Base-by-base conservation (phyloP, 1,140 invertebrate genomes). In the Lepidostoma basale region DNA sequence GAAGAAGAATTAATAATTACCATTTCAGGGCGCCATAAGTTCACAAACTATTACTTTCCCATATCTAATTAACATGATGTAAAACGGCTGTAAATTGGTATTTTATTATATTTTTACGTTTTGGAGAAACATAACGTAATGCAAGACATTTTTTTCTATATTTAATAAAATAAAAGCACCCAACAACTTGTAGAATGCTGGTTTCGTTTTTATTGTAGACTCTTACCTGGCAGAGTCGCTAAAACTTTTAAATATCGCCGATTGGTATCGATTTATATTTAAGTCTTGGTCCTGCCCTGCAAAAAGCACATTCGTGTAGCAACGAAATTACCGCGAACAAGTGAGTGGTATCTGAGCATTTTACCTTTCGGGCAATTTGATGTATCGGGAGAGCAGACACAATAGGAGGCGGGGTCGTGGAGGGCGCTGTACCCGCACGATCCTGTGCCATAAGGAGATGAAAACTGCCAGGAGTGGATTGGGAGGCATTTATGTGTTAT, bases 321-420 rank as follows among this genome's bases (percentile, higher is more conserved):
- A 45, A 44, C 52, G 59, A 58, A 62, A 56, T 69, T 69, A 63
- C 49, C 60, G 26, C 44, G 52, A 44, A 54, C 45, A 59, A 56
- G 62, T 33, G 52, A 30, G 56, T 40, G 56, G 52, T 70, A 58
- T 71, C 59, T 60, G 62, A 66, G 56, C 62, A 62, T 69, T 72
- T 67, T 72, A 72, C 70, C 70, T 72, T 72, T 72, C 67, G 67
- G 63, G 62, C 70, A 72, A 72, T 72, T 72, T 72, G 70, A 68
- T 68, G 70, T 68, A 72, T 72, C 70, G 58, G 40, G 54, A 40
- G 44, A 28, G 30, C 67, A 72, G 67, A 72, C 56, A 64, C 69
- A 68, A 68, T 68, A 62, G 16, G 26, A 10, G 36, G 36, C 10
- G 3, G 26, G 16, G 47, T 10, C 14, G 63, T 16, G 26, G 22